Conservation (phyloP, 2,797 vertebrate species). For the Pseudomugil gertrudae region DNA sequence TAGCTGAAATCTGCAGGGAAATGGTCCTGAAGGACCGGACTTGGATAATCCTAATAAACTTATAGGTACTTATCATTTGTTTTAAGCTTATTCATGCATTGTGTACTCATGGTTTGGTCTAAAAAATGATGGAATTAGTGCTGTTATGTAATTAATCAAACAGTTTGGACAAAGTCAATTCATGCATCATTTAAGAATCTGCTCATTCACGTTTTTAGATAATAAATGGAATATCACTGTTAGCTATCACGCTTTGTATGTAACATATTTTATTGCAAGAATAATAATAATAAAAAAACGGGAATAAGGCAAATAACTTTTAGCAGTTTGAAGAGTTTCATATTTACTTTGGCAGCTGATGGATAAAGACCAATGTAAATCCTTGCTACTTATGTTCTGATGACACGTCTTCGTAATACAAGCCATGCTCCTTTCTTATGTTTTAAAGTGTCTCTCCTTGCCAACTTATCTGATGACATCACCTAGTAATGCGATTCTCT, state of each 20-base stretch:
- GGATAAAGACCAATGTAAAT: constrained; percentile 32
- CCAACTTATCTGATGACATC: constrained; percentile 83
- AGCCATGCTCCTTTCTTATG: constrained; percentile 57
- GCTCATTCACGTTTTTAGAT: background rate
- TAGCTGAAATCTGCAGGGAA: too few species aligned
- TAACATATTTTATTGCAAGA: background rate
- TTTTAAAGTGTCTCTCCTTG: constrained; percentile 58
- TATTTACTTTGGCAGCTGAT: constrained; percentile 38
- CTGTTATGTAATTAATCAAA: too few species aligned
- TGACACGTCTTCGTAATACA: constrained; percentile 79
- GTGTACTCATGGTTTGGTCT: background rate
- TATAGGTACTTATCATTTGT: background rate
- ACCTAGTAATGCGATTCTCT: constrained; percentile 73
- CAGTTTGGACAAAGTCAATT: too few species aligned
- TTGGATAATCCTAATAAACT: too few species aligned
- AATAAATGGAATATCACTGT: background rate
- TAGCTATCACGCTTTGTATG: constrained; percentile 3
- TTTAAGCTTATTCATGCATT: background rate
- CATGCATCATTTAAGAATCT: background rate
- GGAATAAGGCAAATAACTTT: background rate
- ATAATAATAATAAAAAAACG: constrained; percentile 1
- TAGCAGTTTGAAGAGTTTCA: constrained; percentile 16
- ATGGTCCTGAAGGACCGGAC: too few species aligned
- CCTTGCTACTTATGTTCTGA: constrained; percentile 70
- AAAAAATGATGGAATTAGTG: too few species aligned